These are phyloP conservation scores for Brevimyrus niger DNA, from an alignment of 2,113 vertebrate genomes.

Conservation along the genomic window DNA sequence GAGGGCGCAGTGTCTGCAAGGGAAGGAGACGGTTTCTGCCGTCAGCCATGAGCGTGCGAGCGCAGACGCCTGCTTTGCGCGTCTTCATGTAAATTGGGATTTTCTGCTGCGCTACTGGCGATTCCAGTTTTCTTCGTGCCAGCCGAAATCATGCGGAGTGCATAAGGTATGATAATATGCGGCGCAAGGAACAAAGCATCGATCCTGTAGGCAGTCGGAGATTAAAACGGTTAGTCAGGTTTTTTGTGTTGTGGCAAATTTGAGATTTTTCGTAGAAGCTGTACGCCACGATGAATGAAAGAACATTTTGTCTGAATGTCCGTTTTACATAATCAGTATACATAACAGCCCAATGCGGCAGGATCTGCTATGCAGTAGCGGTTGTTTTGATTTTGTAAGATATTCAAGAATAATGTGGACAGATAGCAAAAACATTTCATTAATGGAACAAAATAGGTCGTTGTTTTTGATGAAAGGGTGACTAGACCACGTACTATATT, in stretches of 20 bases:
- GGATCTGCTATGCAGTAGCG: neutral
- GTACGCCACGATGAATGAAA: neutral
- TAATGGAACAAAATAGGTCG: neutral
- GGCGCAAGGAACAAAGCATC: slow-evolving; percentile 49
- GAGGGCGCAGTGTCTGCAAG: neutral
- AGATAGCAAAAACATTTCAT: neutral
- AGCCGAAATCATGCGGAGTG: slow-evolving; percentile 54
- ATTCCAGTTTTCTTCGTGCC: slow-evolving; percentile 30
- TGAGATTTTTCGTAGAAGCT: neutral
- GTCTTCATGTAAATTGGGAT: slow-evolving; percentile 38
- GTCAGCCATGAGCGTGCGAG: neutral
- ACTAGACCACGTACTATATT: neutral
- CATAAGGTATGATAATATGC: slow-evolving; percentile 31
- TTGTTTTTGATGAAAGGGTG: neutral
- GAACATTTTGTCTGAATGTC: neutral
- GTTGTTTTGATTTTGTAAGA: slow-evolving; percentile 7
- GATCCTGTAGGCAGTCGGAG: slow-evolving; percentile 32
- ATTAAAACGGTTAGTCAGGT: slow-evolving; percentile 52
- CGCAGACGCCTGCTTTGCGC: slow-evolving; percentile 32
- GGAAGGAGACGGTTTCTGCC: neutral
- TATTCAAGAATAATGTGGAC: neutral
- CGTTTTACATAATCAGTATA: slow-evolving; percentile 8
- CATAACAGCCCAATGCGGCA: slow-evolving; percentile 8
- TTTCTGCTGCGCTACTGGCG: slow-evolving; percentile 34
- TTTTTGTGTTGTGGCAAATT: neutral